Conservation (phyloP, 2,888 invertebrate genomes). For the Acanthosoma haemorrhoidale region DNA sequence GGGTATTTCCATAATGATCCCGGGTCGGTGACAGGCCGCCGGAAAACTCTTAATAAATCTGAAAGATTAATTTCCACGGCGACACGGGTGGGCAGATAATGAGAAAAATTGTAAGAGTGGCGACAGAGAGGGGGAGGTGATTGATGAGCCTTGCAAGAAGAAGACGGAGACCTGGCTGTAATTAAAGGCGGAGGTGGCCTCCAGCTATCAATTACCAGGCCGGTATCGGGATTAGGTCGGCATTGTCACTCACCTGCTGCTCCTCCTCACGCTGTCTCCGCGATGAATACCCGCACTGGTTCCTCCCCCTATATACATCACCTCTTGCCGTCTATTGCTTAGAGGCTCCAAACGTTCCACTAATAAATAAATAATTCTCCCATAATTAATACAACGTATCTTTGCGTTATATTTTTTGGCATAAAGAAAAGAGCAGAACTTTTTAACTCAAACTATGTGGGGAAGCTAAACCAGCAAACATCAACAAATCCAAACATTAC, state of each 20-base stretch:
- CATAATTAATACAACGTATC: no score
- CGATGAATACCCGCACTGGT: no score
- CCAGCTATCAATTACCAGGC: background rate
- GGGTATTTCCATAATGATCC: conserved; percentile 35
- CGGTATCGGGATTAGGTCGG: background rate
- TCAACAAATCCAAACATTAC: no score
- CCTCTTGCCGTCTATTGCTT: no score
- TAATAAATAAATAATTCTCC: no score
- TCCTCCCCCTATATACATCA: no score
- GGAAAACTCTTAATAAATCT: conserved; percentile 37
- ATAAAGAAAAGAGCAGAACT: no score
- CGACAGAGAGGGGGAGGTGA: background rate
- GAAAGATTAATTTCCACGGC: conserved; percentile 33
- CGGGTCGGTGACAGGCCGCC: conserved; percentile 27
- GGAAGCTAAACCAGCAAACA: no score
- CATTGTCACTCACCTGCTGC: background rate
- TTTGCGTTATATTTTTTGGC: no score
- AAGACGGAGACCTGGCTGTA: background rate
- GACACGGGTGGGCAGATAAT: conserved; percentile 16
- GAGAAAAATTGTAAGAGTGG: conserved; percentile 27
- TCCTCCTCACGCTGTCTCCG: background rate
- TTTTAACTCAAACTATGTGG: no score
- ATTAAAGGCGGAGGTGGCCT: conserved; percentile 13
- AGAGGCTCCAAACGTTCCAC: no score
- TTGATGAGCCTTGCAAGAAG: background rate